A percentile compares a stretch with the other conserved stretches of the same genome.
Evolutionary conservation across 2,888 invertebrate species (phyloP).

Genomic region (Lithophane ornitopus): DNA sequence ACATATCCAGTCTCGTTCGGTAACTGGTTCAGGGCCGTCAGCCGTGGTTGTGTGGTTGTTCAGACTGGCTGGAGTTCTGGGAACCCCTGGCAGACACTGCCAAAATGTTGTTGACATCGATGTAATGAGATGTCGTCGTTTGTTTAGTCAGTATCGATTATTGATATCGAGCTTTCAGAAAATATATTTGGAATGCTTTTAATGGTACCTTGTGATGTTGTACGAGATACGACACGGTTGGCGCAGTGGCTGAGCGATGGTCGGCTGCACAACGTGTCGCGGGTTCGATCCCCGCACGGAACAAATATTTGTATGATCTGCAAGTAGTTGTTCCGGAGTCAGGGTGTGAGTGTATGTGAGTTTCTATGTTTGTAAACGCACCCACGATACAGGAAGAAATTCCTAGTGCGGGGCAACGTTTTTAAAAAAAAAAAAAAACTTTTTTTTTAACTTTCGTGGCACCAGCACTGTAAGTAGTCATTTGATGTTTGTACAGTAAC

Average conservation of each 20-base stretch:
- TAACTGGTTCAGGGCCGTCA: constrained; percentile 86
- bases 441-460: neutral
- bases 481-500: neutral
- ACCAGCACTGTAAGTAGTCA: neutral
- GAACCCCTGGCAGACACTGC: constrained; percentile 69
- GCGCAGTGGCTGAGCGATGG: no score
- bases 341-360: no score
- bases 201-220: neutral
- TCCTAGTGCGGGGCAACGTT: no score
- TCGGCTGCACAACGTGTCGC: no score
- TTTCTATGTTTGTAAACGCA: no score
- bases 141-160: constrained; percentile 34
- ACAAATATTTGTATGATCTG: no score
- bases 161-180: neutral
- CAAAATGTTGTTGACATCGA: constrained; percentile 65
- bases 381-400: no score
- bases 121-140: constrained; percentile 37
- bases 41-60: constrained; percentile 69
- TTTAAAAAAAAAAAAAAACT: no score
- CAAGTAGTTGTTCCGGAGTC: no score
- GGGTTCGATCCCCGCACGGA: no score
- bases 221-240: neutral
- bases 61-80: constrained; percentile 72
- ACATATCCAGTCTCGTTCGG: constrained; percentile 75
- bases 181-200: neutral